Conservation (phyloP, 1,140 invertebrate species). For the Ephestia elutella region DNA sequence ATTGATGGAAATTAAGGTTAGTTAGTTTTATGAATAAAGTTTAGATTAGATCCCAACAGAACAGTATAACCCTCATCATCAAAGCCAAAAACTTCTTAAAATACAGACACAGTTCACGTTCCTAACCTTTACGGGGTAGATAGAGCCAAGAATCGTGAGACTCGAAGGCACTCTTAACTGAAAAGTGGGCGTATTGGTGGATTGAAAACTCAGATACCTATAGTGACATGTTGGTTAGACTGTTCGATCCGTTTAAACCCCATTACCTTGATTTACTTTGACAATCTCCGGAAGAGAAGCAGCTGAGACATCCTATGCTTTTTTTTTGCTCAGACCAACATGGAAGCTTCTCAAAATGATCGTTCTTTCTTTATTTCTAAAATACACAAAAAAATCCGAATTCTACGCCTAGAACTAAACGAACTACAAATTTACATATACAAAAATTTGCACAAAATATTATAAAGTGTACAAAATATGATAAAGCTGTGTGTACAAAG, state of each 20-base stretch:
- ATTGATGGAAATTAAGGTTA: not conserved
- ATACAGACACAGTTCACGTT: not conserved
- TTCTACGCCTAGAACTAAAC: too few species aligned
- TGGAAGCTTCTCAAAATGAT: too few species aligned
- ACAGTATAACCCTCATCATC: not conserved
- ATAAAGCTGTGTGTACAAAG: not conserved
- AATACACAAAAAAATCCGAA: too few species aligned
- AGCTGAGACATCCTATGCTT: too few species aligned
- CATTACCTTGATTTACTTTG: too few species aligned
- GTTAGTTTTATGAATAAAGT: not conserved
- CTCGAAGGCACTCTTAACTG: too few species aligned
- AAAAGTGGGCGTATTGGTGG: not conserved
- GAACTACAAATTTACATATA: too few species aligned
- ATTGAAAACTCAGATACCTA: not conserved
- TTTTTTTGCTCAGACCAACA: too few species aligned
- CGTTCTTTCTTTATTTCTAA: too few species aligned
- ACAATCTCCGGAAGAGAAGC: too few species aligned
- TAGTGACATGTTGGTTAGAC: too few species aligned
- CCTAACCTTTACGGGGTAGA: not conserved
- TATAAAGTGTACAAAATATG: not conserved
- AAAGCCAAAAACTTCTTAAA: not conserved
- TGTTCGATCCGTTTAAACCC: too few species aligned
- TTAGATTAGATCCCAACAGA: not conserved
- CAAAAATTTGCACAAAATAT: not conserved
- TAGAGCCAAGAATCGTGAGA: not conserved